Evolutionary conservation across 2,797 vertebrate species (phyloP).

Genomic region (Poecilia wingei): DNA sequence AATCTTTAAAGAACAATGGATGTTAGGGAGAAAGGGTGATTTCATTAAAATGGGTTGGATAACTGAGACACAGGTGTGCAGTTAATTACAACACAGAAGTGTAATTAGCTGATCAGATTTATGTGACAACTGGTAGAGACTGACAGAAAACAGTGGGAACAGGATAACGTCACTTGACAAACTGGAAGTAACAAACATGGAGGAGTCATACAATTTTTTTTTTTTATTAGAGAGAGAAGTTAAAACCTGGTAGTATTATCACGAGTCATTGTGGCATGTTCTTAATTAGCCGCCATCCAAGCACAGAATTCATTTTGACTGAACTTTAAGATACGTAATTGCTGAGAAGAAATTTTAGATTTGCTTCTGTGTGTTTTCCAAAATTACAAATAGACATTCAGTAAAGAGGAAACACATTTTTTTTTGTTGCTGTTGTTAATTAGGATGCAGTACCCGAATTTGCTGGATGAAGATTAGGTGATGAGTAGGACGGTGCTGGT

Average conservation of each 20-base stretch:
- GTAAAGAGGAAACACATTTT: constrained; percentile 13
- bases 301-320: constrained; percentile 1
- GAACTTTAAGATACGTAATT: background rate
- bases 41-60: constrained; percentile 34
- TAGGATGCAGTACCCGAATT: constrained; percentile 25
- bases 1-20: constrained; percentile 13
- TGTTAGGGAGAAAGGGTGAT: constrained; percentile 52
- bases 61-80: constrained; percentile 47
- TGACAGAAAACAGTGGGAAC: constrained; percentile 42
- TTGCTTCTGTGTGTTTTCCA: background rate
- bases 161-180: constrained; percentile 39
- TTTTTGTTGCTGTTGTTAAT: background rate
- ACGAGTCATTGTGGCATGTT: background rate
- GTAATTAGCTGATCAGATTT: constrained; percentile 60
- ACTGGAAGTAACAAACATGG: constrained; percentile 36
- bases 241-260: background rate
- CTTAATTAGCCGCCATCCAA: constrained; percentile 6
- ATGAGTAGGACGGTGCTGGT: constrained; percentile 61
- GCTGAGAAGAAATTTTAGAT: constrained; percentile 1
- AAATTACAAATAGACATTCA: constrained; percentile 9
- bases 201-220: constrained; percentile 16
- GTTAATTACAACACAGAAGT: constrained; percentile 53
- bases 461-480: constrained; percentile 15
- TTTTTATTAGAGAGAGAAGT: background rate
- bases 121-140: constrained; percentile 38